Conservation (phyloP, 1,140 invertebrate species). For the Adelges cooleyi region DNA sequence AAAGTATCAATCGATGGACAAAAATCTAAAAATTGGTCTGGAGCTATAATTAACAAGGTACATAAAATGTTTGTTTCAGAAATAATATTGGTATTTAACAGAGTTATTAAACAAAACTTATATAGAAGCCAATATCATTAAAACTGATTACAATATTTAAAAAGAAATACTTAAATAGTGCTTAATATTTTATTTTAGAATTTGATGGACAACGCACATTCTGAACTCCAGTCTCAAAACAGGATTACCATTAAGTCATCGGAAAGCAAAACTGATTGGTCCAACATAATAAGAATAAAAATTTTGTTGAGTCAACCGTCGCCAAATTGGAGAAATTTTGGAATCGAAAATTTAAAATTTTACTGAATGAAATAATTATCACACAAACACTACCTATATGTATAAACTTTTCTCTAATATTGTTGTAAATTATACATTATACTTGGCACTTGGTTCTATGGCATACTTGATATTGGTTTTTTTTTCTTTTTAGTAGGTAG, state of each 20-base stretch:
- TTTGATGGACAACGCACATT: slow-evolving; percentile 13
- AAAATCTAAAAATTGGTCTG: neutral
- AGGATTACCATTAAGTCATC: neutral
- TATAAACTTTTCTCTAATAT: no score
- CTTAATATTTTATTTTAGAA: neutral
- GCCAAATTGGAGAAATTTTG: neutral
- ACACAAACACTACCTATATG: no score
- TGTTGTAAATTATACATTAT: no score
- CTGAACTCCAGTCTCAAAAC: neutral
- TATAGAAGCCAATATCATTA: neutral
- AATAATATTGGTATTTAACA: no score
- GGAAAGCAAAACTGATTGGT: slow-evolving; percentile 12
- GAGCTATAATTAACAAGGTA: no score
- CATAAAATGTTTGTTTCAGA: no score
- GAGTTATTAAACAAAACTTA: neutral
- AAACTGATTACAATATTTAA: neutral
- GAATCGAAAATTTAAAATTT: slow-evolving; percentile 1
- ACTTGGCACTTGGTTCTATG: no score
- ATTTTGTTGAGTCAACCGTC: slow-evolving; percentile 1
- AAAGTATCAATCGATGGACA: neutral
- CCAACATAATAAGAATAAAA: slow-evolving; percentile 19
- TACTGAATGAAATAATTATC: no score
- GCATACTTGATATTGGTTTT: no score
- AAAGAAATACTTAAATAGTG: neutral
- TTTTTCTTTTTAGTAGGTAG: no score